Evolutionary conservation across 2,113 vertebrate species (phyloP), one percentile per base, ranked within the genome.

Genomic region (Polypterus senegalus): DNA sequence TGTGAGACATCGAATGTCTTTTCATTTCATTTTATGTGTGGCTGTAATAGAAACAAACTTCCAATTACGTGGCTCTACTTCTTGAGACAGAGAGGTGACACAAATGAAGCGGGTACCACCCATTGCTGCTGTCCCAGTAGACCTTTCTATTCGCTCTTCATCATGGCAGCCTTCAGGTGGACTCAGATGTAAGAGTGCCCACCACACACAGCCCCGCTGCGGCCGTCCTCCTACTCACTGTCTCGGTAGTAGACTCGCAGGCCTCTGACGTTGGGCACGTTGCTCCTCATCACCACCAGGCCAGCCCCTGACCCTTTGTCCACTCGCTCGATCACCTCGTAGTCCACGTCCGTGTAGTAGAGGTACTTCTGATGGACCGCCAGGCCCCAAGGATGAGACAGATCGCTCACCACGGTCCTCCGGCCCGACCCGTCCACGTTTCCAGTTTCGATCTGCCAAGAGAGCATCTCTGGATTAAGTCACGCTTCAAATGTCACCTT

Each of bases 271-370:
- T 73, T 77, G 5, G 74, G 62, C 77, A 86, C 71, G 62, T 74
- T 66, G 1, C 74, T 82, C 65, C 83, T 80, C 81, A 86, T 76
- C 67, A 83, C 71, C 60, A 82, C 76, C 79, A 80, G 80, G 44
- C 79, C 77, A 56, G 73, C 70, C 0, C 83, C 82, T 1, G 9
- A 72, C 61, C 63, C 62, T 65, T 84, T 83, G 54, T 86, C 75
- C 64, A 84, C 83, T 66, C 83, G 72, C 73, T 86, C 83, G 48
- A 86, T 77, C 64, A 84, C 82, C 69, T 86, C 77, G 5, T 71
- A 80, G 79, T 86, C 79, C 63, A 75, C 58, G 61, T 86, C 83
- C 1, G 77, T 82, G 71, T 86, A 86, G 66, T 86, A 86, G 6
- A 86, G 81, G 65, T 80, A 59, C 67, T 68, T 61, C 71, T 77